phyloP scores from a whole-genome alignment of 1,140 invertebrate species.

The Drosophila orena region DNA sequence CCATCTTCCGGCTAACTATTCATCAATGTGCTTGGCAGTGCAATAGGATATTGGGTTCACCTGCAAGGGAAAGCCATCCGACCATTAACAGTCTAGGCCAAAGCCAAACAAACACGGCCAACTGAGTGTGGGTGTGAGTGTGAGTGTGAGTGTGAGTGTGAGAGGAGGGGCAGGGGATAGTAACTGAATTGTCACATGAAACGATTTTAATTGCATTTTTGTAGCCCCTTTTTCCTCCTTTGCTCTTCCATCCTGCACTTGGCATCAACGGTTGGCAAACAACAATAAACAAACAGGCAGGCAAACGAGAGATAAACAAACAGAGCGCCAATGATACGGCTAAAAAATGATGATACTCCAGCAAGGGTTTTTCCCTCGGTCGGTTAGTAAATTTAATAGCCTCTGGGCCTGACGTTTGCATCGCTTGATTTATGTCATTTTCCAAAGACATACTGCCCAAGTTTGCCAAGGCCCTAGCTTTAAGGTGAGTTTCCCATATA shows the following conservation, averaged over 20 bases:
- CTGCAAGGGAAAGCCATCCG: constrained; percentile 33
- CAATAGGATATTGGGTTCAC: constrained; percentile 34
- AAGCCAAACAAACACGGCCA: constrained; percentile 19
- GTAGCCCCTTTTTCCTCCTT: constrained; percentile 38
- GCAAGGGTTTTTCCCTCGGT: constrained; percentile 17
- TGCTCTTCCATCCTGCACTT: constrained; percentile 33
- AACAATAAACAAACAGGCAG: constrained; percentile 29
- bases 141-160: too few species aligned
- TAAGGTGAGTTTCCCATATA: constrained; percentile 8
- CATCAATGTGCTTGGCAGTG: constrained; percentile 33
- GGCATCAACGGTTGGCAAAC: constrained; percentile 41
- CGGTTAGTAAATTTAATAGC: constrained; percentile 68
- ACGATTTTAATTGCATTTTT: constrained; percentile 77
- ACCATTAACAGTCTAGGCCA: constrained; percentile 45
- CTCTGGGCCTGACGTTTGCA: constrained; percentile 42
- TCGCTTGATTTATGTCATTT: constrained; percentile 57
- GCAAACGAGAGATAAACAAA: constrained; percentile 46
- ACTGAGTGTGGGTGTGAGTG: too few species aligned
- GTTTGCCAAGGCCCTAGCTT: constrained; percentile 10
- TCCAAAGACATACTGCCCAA: constrained; percentile 36
- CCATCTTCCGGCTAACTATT: constrained; percentile 30
- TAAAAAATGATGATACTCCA: constrained; percentile 35
- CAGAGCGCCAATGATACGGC: constrained; percentile 37
- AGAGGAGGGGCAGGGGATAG: constrained; percentile 12
- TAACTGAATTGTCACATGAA: constrained; percentile 73